Evolutionary conservation across 2,888 invertebrate genomes (phyloP), one percentile per base, ranked within the genome.

Genomic region (Drosophila emarginata): DNA sequence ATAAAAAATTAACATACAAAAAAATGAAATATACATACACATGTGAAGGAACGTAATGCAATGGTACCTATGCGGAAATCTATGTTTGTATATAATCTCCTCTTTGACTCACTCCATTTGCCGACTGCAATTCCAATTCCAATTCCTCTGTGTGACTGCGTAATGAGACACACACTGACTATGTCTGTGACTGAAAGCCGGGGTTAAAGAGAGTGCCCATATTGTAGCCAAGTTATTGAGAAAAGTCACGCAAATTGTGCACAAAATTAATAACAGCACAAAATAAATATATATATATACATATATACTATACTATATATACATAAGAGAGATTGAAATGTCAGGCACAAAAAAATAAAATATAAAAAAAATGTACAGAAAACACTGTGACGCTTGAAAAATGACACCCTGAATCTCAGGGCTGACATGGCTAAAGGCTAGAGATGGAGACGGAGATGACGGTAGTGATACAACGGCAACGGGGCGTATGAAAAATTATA

Each of bases 21-120:
- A 32, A 32, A 32, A 9, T 9, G 32, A 9, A 9, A 32, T 2
- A 32, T 2, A 32, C 32, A 32, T 9, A 32, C 11, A 32, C 4
- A 32, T 32, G 11, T 81, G 82, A 82, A 2, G 45, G 21, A 86
- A 68, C 57, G 57, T 15, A 69, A 65, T n/a, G n/a, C n/a, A n/a
- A n/a, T n/a, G n/a, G 74, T 78, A n/a, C n/a, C 72, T 78, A 86
- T 83, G 81, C 87, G 87, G 84, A 85, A 84, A 85, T 87, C 87
- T 77, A 87, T 84, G 78, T 80, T 70, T 21, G 11, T 67, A 11
- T 32, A 11, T 32, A 40, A 32, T 36, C 7, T 12, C 36, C n/a
- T 11, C 52, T 57, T 28, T 56, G n/a, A 9, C 32, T 5, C 9
- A 7, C 28, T 11, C 40, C 21, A 28, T 9, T 32, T 9, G 9